These are phyloP conservation scores for Trachops cirrhosus DNA, from an alignment of 2,797 vertebrate species.

Conservation along the genomic window DNA sequence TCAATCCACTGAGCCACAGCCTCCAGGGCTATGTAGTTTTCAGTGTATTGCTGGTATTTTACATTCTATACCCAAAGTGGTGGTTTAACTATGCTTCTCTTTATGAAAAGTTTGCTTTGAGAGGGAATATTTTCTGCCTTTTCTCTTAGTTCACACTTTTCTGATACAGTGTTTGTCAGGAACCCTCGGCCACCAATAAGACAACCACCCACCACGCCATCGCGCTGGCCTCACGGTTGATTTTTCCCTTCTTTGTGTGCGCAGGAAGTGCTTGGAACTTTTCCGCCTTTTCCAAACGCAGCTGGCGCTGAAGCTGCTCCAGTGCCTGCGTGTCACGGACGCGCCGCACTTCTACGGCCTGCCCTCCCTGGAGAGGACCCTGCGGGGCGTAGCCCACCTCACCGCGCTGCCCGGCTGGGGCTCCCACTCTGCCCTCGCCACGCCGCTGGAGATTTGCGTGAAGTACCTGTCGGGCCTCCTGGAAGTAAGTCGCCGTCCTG, in stretches of 20 bases:
- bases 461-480: conserved; percentile 94
- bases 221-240: not conserved
- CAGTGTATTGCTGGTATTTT: not conserved
- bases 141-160: not conserved
- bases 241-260: not conserved
- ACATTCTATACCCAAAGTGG: not conserved
- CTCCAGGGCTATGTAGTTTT: not conserved
- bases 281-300: conserved; percentile 90
- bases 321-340: conserved; percentile 92
- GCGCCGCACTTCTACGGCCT: conserved; percentile 96
- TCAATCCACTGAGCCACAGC: not conserved
- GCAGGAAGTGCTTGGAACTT: conserved; percentile 89
- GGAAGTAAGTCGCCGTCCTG: conserved; percentile 83
- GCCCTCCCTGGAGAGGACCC: conserved; percentile 93
- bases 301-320: conserved; percentile 91
- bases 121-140: not conserved
- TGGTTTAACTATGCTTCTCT: not conserved
- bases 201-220: not conserved
- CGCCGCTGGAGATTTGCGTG: conserved; percentile 87
- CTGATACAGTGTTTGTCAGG: not conserved
- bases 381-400: conserved; percentile 92
- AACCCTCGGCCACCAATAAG: not conserved
- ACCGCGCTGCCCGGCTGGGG: conserved; percentile 94
- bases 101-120: not conserved
- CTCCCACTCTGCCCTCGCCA: conserved; percentile 83